phyloP scores from a whole-genome alignment of 2,797 vertebrate genomes.

The Rhabdophis nuchalis region DNA sequence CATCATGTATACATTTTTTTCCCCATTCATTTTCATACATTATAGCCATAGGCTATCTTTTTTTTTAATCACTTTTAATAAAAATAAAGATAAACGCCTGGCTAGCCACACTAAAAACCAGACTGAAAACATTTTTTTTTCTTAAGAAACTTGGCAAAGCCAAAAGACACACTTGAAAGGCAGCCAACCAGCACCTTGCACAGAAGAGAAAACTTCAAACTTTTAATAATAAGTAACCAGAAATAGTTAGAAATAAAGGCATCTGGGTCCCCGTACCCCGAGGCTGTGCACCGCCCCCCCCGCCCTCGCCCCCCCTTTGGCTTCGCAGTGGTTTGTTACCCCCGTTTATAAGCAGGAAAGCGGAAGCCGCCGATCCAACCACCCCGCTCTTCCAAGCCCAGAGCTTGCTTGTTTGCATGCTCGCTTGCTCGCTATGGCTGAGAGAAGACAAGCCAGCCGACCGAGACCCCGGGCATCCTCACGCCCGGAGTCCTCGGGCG shows the following conservation, averaged over 20 bases:
- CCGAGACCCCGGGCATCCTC: neutral
- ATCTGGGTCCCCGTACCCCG: constrained; percentile 13
- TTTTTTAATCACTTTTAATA: neutral
- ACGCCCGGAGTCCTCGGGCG: neutral
- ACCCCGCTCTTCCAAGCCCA: neutral
- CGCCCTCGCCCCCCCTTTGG: constrained; percentile 6
- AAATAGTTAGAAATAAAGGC: neutral
- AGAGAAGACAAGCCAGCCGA: rapidly evolving
- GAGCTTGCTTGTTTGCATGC: no score
- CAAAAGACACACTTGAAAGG: neutral
- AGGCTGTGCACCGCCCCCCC: neutral
- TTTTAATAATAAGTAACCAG: neutral
- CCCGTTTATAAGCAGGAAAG: neutral
- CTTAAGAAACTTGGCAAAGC: constrained; percentile 14
- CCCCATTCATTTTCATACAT: neutral
- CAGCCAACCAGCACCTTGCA: neutral
- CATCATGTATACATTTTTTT: neutral
- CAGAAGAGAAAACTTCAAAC: constrained; percentile 32
- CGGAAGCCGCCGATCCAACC: neutral
- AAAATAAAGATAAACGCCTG: neutral
- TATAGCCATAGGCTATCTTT: neutral
- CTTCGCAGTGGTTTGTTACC: neutral
- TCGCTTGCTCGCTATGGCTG: neutral
- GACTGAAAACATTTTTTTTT: neutral
- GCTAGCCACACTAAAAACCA: neutral